Evolutionary conservation across 1,140 invertebrate genomes (phyloP).

Genomic region (Pogonus chalceus): DNA sequence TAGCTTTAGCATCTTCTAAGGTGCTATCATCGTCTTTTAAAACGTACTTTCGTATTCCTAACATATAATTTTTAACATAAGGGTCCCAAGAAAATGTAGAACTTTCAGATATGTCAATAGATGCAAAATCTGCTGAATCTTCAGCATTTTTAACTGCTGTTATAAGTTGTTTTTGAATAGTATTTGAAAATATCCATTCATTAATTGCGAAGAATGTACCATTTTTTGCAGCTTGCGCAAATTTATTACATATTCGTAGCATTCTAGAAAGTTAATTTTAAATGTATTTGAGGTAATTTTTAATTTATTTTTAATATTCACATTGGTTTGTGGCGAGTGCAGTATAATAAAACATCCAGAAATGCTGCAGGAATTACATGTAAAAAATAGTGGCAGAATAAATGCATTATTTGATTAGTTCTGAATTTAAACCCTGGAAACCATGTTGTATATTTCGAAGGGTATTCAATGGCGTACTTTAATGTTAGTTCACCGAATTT

Average conservation of each 20-base stretch:
- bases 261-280: slow-evolving; percentile 48
- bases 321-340: slow-evolving; percentile 68
- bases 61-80: slow-evolving; percentile 62
- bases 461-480: slow-evolving; percentile 60
- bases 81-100: slow-evolving; percentile 49
- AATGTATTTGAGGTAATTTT: slow-evolving; percentile 12
- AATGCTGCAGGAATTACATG: slow-evolving; percentile 73
- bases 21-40: slow-evolving; percentile 63
- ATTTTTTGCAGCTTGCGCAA: slow-evolving; percentile 63
- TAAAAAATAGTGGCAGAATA: slow-evolving; percentile 55
- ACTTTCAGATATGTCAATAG: slow-evolving; percentile 40
- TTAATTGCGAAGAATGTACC: slow-evolving; percentile 81
- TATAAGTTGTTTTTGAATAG: slow-evolving; percentile 60
- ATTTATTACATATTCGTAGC: slow-evolving; percentile 70
- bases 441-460: slow-evolving; percentile 75
- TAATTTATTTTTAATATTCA: slow-evolving; percentile 39
- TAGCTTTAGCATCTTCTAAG: slow-evolving; percentile 49
- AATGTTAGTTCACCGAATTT: slow-evolving; percentile 57
- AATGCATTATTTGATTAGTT: slow-evolving; percentile 59
- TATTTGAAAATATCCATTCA: slow-evolving; percentile 74
- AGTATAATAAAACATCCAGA: slow-evolving; percentile 58
- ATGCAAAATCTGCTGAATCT: slow-evolving; percentile 50
- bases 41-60: slow-evolving; percentile 68
- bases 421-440: slow-evolving; percentile 75
- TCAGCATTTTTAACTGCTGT: slow-evolving; percentile 43